Evolutionary conservation across 1,140 invertebrate genomes (phyloP).

Genomic region (Chironomus tepperi): DNA sequence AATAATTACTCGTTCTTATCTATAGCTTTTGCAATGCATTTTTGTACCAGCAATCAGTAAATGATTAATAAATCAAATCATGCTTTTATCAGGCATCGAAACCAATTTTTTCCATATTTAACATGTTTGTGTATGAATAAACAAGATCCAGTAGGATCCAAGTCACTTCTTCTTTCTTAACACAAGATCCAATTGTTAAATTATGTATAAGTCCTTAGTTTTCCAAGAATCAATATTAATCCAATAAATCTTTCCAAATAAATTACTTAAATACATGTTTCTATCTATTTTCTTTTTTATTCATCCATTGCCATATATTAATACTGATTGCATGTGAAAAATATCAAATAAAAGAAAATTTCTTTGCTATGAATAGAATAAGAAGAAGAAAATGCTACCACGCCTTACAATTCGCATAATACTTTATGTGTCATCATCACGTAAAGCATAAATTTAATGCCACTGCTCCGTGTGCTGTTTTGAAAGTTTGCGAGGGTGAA

Average conservation of each 20-base stretch:
- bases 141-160: too few species aligned
- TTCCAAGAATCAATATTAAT: not conserved
- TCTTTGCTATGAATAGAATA: not conserved
- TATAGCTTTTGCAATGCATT: too few species aligned
- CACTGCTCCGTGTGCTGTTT: not conserved
- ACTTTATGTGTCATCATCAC: conserved; percentile 21
- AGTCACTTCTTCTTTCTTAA: too few species aligned
- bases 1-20: too few species aligned
- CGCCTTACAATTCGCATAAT: conserved; percentile 2
- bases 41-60: too few species aligned
- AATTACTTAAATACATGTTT: not conserved
- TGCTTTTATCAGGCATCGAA: too few species aligned
- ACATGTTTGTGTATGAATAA: too few species aligned
- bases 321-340: not conserved
- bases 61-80: too few species aligned
- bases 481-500: not conserved
- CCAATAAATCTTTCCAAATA: not conserved
- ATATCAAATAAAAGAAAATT: not conserved
- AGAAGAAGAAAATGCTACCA: not conserved
- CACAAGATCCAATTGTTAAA: too few species aligned
- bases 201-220: too few species aligned
- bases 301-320: not conserved
- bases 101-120: too few species aligned
- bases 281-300: not conserved
- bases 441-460: conserved; percentile 21